These are phyloP conservation scores for Apostichopus leukothele DNA, from an alignment of 53 echinoderm and acorn worm species.

Conservation along the genomic window DNA sequence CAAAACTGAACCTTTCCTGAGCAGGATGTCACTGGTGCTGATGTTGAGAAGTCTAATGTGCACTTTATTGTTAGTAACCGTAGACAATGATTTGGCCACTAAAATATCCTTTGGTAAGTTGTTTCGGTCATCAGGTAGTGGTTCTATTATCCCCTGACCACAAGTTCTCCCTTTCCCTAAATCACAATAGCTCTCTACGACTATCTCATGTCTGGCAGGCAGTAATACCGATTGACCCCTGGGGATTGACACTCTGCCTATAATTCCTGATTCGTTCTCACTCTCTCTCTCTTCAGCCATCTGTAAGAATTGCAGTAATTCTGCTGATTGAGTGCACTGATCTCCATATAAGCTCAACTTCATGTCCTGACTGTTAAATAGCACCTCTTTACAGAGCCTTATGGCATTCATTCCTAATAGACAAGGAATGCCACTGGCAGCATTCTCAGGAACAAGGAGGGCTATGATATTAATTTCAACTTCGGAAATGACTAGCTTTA, in stretches of 20 bases:
- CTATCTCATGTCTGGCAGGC: neutral
- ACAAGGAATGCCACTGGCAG: conserved; percentile 4
- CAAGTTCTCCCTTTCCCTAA: neutral
- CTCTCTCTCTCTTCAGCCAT: neutral
- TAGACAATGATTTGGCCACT: neutral
- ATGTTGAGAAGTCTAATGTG: neutral
- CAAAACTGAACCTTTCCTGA: conserved; percentile 2
- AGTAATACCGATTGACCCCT: neutral
- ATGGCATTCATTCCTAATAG: conserved; percentile 27
- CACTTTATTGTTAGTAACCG: neutral
- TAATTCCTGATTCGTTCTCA: neutral
- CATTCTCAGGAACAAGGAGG: conserved; percentile 9
- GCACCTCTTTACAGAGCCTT: neutral
- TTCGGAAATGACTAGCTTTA: neutral
- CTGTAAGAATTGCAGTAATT: neutral
- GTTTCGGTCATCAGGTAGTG: neutral
- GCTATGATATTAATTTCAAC: neutral
- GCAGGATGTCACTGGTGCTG: neutral
- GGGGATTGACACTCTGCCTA: neutral
- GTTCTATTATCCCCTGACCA: too few species aligned
- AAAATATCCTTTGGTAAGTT: conserved; percentile 12
- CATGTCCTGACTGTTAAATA: neutral
- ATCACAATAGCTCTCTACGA: neutral
- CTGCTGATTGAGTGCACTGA: neutral
- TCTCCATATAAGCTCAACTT: too few species aligned